A percentile compares a stretch with the other conserved stretches of the same genome.
Evolutionary conservation across 1,140 invertebrate genomes (phyloP).

Genomic region (Aethina tumida): DNA sequence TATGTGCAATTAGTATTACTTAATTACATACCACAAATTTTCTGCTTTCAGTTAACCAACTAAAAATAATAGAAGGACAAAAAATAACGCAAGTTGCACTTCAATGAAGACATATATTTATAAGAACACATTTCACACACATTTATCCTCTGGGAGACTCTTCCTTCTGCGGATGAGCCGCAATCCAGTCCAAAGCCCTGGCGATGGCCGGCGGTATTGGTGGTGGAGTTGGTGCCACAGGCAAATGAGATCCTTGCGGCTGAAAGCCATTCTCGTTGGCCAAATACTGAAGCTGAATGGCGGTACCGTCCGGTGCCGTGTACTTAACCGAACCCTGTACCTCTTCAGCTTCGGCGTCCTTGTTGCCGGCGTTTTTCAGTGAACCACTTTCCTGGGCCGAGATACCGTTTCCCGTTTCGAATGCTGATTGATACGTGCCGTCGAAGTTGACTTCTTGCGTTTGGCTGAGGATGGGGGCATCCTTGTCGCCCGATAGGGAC

Average conservation of each 20-base stretch:
- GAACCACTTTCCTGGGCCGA: conserved; percentile 27
- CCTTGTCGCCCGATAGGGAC: too few species aligned
- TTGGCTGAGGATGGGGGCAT: too few species aligned
- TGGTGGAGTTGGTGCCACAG: conserved; percentile 61
- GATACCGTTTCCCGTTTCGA: conserved; percentile 50
- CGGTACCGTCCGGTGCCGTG: conserved; percentile 65
- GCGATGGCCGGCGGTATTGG: conserved; percentile 63
- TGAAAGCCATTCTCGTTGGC: conserved; percentile 51
- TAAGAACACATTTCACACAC: too few species aligned
- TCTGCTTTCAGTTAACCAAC: too few species aligned
- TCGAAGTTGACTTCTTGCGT: too few species aligned
- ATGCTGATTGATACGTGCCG: conserved; percentile 46
- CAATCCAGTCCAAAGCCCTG: conserved; percentile 60
- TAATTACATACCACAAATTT: too few species aligned
- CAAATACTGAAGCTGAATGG: conserved; percentile 38
- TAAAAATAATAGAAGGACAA: too few species aligned
- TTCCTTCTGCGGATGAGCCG: too few species aligned
- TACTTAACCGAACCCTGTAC: conserved; percentile 64
- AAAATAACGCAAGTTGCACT: too few species aligned
- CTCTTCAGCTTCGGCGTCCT: conserved; percentile 42
- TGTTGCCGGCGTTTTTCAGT: conserved; percentile 37
- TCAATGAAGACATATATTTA: too few species aligned
- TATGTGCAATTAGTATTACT: too few species aligned
- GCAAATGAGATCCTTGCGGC: conserved; percentile 36
- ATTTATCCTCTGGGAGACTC: too few species aligned